Conservation (phyloP, 1,140 invertebrate species). For the Galleria mellonella region DNA sequence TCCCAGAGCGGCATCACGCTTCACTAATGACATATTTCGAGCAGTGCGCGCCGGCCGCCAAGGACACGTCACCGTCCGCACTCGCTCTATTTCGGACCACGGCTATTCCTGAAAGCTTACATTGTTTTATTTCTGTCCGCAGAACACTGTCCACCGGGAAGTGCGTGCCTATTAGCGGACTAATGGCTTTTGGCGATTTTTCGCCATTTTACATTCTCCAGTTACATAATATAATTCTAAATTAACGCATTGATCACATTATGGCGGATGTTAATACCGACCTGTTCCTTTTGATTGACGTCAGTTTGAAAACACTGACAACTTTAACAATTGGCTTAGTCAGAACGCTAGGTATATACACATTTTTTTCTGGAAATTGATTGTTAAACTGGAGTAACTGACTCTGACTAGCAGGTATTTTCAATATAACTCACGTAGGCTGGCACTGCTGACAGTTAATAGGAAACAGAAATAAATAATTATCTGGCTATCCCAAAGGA, state of each 20-base stretch:
- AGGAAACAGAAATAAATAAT: too few relatives aligned
- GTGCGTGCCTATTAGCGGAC: conserved; percentile 21
- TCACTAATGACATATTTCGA: conserved; percentile 52
- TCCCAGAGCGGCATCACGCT: conserved; percentile 11
- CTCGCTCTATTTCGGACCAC: conserved; percentile 46
- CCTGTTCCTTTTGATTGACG: background rate
- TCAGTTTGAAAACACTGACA: background rate
- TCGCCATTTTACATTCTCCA: background rate
- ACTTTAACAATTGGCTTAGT: background rate
- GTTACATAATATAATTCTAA: background rate
- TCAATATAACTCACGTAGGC: too few relatives aligned
- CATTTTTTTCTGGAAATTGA: background rate
- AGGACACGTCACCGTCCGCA: conserved; percentile 54
- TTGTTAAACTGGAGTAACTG: too few relatives aligned
- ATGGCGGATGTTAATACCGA: background rate
- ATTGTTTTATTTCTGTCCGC: conserved; percentile 58
- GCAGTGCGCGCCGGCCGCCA: conserved; percentile 28
- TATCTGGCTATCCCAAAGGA: too few relatives aligned
- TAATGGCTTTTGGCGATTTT: conserved; percentile 8
- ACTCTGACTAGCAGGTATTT: too few relatives aligned
- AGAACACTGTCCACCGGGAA: conserved; percentile 51
- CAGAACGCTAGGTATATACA: background rate
- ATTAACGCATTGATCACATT: background rate
- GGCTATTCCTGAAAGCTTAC: conserved; percentile 63
- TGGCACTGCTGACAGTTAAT: too few relatives aligned